These are phyloP conservation scores for Onychomys arenicola DNA, from an alignment of 2,797 vertebrate species.

Conservation along the genomic window DNA sequence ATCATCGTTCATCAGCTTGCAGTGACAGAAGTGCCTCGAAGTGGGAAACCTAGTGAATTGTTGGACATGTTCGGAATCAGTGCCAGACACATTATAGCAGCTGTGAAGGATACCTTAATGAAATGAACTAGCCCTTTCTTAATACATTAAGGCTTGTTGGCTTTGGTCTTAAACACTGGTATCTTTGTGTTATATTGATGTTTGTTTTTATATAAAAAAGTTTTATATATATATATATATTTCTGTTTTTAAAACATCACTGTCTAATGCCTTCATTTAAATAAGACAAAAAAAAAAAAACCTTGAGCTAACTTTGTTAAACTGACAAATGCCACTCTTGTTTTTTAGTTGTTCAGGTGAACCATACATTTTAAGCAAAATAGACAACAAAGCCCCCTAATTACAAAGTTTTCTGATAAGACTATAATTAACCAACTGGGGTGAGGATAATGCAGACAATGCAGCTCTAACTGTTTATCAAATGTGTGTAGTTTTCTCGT, in stretches of 20 bases:
- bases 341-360: background rate
- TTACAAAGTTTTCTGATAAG: background rate
- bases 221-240: background rate
- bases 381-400: background rate
- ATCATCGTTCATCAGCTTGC: slow-evolving; percentile 89
- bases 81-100: slow-evolving; percentile 88
- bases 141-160: background rate
- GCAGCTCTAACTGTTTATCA: background rate
- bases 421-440: background rate
- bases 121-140: slow-evolving; percentile 77
- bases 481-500: slow-evolving; percentile 1
- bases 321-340: background rate
- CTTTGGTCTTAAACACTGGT: slow-evolving; percentile 24
- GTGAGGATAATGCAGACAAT: background rate
- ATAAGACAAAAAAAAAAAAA: background rate
- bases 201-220: background rate
- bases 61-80: slow-evolving; percentile 91
- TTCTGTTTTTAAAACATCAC: slow-evolving; percentile 6
- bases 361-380: background rate
- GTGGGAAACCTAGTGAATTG: slow-evolving; percentile 90
- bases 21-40: slow-evolving; percentile 89
- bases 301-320: background rate
- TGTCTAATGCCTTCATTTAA: background rate
- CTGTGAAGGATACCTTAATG: slow-evolving; percentile 89
- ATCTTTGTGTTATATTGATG: background rate